Evolutionary conservation across 2,113 vertebrate genomes (phyloP).

Genomic region (Oxyruncus cristatus): DNA sequence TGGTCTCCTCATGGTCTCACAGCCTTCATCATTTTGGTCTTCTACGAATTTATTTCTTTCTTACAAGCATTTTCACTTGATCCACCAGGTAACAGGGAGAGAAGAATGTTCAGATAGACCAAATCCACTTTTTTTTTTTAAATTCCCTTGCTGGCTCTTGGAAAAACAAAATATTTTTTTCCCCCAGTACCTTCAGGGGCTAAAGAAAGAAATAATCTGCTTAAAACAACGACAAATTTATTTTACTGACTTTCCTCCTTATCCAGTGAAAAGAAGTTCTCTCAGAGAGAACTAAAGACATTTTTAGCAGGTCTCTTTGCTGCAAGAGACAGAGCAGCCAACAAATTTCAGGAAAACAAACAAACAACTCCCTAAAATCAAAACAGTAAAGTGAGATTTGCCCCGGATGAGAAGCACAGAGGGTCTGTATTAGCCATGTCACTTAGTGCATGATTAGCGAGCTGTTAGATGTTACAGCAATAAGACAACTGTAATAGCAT

Average conservation of each 20-base stretch:
- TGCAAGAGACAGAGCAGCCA: background rate
- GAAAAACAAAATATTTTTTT: background rate
- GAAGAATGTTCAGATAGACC: background rate
- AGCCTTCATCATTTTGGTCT: background rate
- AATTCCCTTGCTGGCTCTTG: background rate
- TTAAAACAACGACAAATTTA: background rate
- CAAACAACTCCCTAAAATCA: background rate
- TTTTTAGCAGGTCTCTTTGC: background rate
- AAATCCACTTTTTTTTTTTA: background rate
- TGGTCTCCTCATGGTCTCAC: background rate
- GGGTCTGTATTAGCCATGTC: background rate
- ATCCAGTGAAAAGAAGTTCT: background rate
- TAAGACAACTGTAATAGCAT: background rate
- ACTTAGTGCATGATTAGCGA: background rate
- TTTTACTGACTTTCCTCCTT: background rate
- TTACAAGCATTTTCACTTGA: constrained; percentile 1
- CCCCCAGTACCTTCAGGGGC: background rate
- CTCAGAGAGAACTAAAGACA: background rate
- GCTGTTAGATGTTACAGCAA: background rate
- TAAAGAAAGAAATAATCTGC: background rate
- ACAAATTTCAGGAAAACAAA: background rate
- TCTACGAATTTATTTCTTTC: background rate
- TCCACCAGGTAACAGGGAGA: background rate
- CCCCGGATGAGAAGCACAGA: background rate
- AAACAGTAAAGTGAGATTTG: background rate